phyloP scores from a whole-genome alignment of 2,113 vertebrate genomes.

The Apaloderma vittatum region DNA sequence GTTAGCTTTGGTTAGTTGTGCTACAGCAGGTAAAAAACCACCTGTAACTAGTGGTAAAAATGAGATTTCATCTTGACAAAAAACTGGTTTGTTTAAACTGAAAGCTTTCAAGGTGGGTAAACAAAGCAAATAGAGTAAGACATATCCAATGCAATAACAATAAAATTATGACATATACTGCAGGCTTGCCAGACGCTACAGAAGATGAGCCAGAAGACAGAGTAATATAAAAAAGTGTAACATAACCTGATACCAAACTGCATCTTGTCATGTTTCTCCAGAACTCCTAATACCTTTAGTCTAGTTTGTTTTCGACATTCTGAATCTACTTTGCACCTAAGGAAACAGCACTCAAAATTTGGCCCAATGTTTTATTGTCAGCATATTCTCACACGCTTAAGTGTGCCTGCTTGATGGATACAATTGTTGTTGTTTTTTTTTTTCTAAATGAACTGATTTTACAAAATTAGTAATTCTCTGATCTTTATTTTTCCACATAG shows the following conservation, averaged over 20 bases:
- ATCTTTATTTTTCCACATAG: conserved; percentile 79
- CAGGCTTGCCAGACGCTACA: not conserved
- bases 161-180: not conserved
- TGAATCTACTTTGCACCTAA: not conserved
- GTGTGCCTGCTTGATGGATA: not conserved
- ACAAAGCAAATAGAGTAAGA: not conserved
- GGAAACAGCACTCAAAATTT: conserved; percentile 9
- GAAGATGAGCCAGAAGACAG: not conserved
- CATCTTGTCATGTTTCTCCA: not conserved
- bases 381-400: not conserved
- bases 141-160: not conserved
- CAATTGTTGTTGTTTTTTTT: not conserved
- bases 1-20: not conserved
- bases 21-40: not conserved
- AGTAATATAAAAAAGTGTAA: not conserved
- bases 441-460: conserved; percentile 75
- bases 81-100: not conserved
- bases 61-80: not conserved
- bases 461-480: conserved; percentile 72
- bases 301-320: not conserved
- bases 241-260: not conserved
- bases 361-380: not conserved
- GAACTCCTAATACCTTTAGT: not conserved
- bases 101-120: not conserved
- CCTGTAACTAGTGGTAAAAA: not conserved